Base-by-base conservation (phyloP, 2,797 vertebrate species). In the Fistularia tabacaria region DNA sequence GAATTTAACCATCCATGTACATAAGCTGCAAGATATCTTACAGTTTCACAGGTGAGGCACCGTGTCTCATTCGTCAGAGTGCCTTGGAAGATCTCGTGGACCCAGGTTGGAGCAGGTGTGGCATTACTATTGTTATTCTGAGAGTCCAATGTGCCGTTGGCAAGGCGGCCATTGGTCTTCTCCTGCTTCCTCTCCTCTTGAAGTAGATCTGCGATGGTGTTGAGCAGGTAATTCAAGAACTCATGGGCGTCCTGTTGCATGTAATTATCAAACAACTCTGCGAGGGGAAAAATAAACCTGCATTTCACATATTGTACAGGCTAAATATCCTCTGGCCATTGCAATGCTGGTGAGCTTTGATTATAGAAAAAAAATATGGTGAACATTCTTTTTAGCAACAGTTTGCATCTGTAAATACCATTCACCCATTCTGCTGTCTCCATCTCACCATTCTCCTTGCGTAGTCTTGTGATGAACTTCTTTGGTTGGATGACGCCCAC, bases 71-170 rank as follows among this genome's bases (percentile, higher is more conserved):
- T 98, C 83, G 96, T 98, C 87, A 98, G 90, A 49, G 96, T 98
- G 90, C 96, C 96, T 92, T 98, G 96, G 92, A 98, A 98, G 90
- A 98, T 98, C 88, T 98, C 96, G 42, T 98, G 96, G 77, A 98
- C 96, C 96, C 96, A 98, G 70, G 96, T 98, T 75, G 93, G 91
- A 25, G 92, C 85, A 36, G 95, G 92, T 0, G 93, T 92, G 80
- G 92, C 91, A 63, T 93, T 93, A 85, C 94, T 94, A 85, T 95
- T 96, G 58, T 96, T 97, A 89, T 95, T 98, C 88, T 97, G 95
- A 8, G 88, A 93, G 77, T 96, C 95, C 9, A 95, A 80, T 5
- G 87, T 94, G 64, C 95, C 95, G 47, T 92, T 92, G 77, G 90
- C 87, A 60, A 97, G 85, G 64, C 95, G 94, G 70, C 95, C 96